These are phyloP conservation scores for Matsumyia berberina DNA, from an alignment of 2,888 invertebrate species.

Conservation along the genomic window DNA sequence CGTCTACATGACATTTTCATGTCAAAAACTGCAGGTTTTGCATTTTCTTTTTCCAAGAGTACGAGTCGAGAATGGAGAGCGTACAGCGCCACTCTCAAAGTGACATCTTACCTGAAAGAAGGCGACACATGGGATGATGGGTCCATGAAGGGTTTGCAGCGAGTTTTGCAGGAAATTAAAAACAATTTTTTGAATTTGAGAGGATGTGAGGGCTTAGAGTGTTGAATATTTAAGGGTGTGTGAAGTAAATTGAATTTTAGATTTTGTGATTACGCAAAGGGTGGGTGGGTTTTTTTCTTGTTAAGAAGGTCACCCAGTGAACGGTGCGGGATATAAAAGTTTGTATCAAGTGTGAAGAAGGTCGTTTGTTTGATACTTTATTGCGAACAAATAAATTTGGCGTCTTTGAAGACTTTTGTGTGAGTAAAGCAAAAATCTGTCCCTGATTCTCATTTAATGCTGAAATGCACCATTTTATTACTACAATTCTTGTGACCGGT, in stretches of 20 bases:
- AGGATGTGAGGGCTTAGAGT: background rate
- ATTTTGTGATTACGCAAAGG: background rate
- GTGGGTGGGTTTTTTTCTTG: too few species aligned
- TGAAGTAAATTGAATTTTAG: conserved; percentile 30
- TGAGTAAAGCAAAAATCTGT: too few species aligned
- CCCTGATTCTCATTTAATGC: too few species aligned
- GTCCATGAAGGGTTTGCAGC: conserved; percentile 33
- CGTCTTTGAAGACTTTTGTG: too few species aligned
- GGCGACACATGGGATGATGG: conserved; percentile 11
- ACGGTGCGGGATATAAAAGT: too few species aligned
- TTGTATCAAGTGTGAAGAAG: too few species aligned
- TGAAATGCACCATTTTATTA: too few species aligned
- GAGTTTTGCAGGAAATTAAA: conserved; percentile 11
- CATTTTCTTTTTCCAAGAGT: conserved; percentile 3
- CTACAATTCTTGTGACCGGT: too few species aligned
- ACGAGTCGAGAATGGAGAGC: background rate
- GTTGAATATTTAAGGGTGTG: conserved; percentile 3
- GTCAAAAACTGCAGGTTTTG: conserved; percentile 37
- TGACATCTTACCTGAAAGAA: conserved; percentile 57
- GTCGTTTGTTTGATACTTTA: too few species aligned
- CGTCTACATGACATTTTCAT: conserved; percentile 68
- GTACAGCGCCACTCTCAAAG: conserved; percentile 32
- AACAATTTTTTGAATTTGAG: background rate
- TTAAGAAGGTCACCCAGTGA: too few species aligned
- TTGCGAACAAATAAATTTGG: too few species aligned